These are phyloP conservation scores for Oryctes rhinoceros DNA, from an alignment of 1,140 invertebrate species.

Conservation along the genomic window DNA sequence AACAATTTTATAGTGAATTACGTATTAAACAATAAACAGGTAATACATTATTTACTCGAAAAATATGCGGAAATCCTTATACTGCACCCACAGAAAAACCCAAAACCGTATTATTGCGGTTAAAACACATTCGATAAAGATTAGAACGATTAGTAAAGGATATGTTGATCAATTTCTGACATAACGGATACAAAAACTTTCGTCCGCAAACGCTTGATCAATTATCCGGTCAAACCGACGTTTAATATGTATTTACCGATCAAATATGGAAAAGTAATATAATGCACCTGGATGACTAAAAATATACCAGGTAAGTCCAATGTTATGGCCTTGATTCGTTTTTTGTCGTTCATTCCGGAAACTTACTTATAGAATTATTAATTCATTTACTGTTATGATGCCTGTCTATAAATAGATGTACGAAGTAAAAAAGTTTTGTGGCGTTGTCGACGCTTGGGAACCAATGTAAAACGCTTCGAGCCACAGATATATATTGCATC, in stretches of 20 bases:
- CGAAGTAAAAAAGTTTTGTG: neutral
- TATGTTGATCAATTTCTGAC: neutral
- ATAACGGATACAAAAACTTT: neutral
- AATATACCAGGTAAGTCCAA: neutral
- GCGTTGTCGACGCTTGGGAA: neutral
- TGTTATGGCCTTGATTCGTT: neutral
- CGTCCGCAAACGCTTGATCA: neutral
- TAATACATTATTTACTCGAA: neutral
- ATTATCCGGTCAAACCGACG: neutral
- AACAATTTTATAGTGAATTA: neutral
- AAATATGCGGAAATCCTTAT: slow-evolving; percentile 11
- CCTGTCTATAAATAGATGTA: neutral
- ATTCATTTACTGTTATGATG: neutral
- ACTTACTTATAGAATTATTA: neutral
- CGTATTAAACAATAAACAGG: neutral
- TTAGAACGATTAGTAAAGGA: neutral
- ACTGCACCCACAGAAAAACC: neutral
- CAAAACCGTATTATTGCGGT: neutral
- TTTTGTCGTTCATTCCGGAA: neutral
- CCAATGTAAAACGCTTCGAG: neutral
- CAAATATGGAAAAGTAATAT: neutral
- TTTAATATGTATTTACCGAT: neutral
- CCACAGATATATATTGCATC: neutral
- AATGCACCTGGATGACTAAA: neutral
- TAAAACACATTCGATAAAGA: neutral